Conservation (phyloP, 2,888 invertebrate species). For the Itoplectis maculator region DNA sequence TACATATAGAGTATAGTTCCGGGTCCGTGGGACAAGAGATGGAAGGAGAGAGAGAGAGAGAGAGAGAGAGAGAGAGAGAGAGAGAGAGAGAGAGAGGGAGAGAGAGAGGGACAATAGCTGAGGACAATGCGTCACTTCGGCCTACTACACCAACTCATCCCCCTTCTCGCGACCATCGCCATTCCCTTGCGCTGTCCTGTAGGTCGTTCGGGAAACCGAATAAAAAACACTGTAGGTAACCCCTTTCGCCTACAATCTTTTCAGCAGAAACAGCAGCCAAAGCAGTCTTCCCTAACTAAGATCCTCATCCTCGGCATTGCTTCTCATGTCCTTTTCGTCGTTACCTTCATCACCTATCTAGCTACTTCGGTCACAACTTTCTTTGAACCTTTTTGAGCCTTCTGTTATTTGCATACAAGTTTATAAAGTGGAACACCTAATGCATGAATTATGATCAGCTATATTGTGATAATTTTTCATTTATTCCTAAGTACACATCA, state of each 20-base stretch:
- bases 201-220: conserved; percentile 51
- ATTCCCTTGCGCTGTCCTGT: conserved; percentile 31
- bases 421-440: not conserved
- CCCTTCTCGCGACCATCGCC: conserved; percentile 44
- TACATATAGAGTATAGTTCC: conserved; percentile 6
- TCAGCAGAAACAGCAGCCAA: not conserved
- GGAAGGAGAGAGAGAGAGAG: not conserved
- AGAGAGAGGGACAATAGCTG: conserved; percentile 68
- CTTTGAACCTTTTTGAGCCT: not conserved
- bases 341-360: not conserved
- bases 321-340: not conserved
- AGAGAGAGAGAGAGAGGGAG: not conserved
- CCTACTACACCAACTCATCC: conserved; percentile 33
- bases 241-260: conserved; percentile 33
- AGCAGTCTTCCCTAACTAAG: not conserved
- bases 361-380: not conserved
- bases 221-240: conserved; percentile 59
- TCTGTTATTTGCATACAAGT: not conserved
- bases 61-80: not conserved
- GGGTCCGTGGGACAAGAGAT: conserved; percentile 24
- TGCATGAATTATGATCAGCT: not conserved
- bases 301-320: not conserved
- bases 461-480: not conserved
- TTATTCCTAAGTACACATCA: not conserved
- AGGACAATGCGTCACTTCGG: conserved; percentile 70